phyloP scores from a whole-genome alignment of 2,113 vertebrate species.

The Pyxicephalus adspersus region DNA sequence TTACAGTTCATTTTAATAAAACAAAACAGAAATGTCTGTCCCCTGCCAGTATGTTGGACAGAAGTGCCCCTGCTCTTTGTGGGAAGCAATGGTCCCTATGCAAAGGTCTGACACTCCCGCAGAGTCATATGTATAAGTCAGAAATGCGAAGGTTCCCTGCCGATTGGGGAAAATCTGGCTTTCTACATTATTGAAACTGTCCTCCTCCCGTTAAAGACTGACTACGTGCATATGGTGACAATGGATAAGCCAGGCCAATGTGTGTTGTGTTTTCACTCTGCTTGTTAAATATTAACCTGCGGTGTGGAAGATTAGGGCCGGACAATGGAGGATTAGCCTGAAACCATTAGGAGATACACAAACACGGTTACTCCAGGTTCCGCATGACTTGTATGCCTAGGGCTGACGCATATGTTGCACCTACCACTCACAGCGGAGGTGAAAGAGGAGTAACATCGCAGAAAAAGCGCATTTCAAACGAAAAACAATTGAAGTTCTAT shows the following conservation, averaged over 20 bases:
- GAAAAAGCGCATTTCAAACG: too few species aligned
- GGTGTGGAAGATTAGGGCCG: not conserved
- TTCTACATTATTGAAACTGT: too few species aligned
- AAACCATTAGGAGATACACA: slow-evolving; percentile 4
- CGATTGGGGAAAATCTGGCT: too few species aligned
- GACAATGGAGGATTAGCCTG: slow-evolving; percentile 15
- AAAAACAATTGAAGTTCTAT: too few species aligned
- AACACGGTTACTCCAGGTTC: slow-evolving; percentile 4
- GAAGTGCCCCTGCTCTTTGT: not conserved
- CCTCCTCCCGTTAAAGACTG: not conserved
- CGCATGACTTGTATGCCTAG: not conserved
- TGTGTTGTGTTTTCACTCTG: not conserved
- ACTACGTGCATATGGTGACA: slow-evolving; percentile 8
- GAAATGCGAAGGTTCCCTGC: too few species aligned
- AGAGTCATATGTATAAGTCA: not conserved
- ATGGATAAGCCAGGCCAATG: slow-evolving; percentile 1
- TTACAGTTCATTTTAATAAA: too few species aligned
- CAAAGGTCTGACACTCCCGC: too few species aligned
- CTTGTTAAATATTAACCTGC: slow-evolving; percentile 30
- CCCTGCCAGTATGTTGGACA: not conserved
- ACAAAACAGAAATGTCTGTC: too few species aligned
- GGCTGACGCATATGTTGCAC: not conserved
- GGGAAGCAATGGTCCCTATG: not conserved
- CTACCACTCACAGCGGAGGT: too few species aligned
- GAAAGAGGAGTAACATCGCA: too few species aligned